These are phyloP conservation scores for Podotricha telesiphe DNA, from an alignment of 2,888 invertebrate genomes.

Conservation along the genomic window DNA sequence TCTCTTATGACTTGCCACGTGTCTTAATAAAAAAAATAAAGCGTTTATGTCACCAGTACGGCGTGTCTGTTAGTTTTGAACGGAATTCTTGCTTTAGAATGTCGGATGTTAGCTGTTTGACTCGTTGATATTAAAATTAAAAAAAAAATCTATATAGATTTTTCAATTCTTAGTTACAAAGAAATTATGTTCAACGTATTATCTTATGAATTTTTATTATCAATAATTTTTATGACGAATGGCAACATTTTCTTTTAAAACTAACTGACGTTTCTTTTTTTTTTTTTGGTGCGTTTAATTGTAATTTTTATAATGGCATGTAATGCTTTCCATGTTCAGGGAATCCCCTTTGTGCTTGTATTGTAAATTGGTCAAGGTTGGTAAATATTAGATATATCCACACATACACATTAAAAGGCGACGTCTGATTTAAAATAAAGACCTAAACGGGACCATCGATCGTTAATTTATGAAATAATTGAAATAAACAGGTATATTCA, in stretches of 20 bases:
- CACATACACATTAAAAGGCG: not conserved
- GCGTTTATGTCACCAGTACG: conserved; percentile 34
- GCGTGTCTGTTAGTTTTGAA: conserved; percentile 44
- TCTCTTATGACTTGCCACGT: conserved; percentile 64
- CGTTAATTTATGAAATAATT: not conserved
- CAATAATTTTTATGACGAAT: not conserved
- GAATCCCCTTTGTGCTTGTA: conserved; percentile 72
- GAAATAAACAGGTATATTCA: not conserved
- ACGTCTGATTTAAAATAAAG: not conserved
- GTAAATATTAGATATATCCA: conserved; percentile 18
- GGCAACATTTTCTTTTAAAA: conserved; percentile 40
- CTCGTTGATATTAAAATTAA: not conserved
- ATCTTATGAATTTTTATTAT: conserved; percentile 9
- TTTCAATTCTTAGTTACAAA: not conserved
- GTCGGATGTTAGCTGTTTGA: not conserved
- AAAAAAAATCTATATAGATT: conserved; percentile 6
- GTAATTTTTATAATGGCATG: conserved; percentile 61
- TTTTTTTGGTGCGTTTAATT: conserved; percentile 58
- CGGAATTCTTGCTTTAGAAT: conserved; percentile 38
- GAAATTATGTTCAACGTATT: conserved; percentile 21
- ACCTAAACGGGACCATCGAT: conserved; percentile 11
- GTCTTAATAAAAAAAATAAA: conserved; percentile 53
- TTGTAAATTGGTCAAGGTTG: conserved; percentile 34
- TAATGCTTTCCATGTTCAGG: conserved; percentile 69
- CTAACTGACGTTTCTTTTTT: conserved; percentile 40